These are phyloP conservation scores for Ciconia maguari DNA, from an alignment of 2,113 vertebrate species.

Conservation along the genomic window DNA sequence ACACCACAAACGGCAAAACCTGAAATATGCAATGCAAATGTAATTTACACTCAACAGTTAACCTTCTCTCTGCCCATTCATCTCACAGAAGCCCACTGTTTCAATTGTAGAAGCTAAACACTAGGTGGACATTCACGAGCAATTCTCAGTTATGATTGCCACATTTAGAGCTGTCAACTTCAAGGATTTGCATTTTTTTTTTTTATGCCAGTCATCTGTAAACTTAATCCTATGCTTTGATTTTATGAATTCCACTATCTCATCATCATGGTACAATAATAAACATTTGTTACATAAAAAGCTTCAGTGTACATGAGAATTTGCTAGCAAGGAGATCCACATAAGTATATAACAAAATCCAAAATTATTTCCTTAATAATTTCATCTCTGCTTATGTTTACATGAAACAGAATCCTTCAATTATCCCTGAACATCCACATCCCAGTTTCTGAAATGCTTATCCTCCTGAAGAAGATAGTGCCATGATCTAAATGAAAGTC, in stretches of 20 bases:
- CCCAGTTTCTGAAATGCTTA: background rate
- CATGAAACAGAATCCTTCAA: background rate
- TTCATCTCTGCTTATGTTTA: background rate
- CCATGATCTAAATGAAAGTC: background rate
- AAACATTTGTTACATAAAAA: background rate
- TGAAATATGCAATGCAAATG: background rate
- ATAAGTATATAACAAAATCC: background rate
- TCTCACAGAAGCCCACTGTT: background rate
- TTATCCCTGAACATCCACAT: background rate
- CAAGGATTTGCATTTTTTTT: background rate
- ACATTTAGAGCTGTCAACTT: background rate
- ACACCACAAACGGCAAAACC: background rate
- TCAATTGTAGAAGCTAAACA: background rate
- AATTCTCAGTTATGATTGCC: background rate
- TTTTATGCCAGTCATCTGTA: background rate
- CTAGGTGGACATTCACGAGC: background rate
- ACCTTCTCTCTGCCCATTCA: background rate
- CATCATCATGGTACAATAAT: background rate
- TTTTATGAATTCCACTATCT: background rate
- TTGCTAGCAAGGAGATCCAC: background rate
- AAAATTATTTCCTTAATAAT: background rate
- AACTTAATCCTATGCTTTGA: background rate
- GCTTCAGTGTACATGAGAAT: background rate
- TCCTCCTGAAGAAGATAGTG: background rate
- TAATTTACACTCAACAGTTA: background rate